These are phyloP conservation scores for Drosophila antonietae DNA, from an alignment of 2,888 invertebrate species.

Conservation along the genomic window DNA sequence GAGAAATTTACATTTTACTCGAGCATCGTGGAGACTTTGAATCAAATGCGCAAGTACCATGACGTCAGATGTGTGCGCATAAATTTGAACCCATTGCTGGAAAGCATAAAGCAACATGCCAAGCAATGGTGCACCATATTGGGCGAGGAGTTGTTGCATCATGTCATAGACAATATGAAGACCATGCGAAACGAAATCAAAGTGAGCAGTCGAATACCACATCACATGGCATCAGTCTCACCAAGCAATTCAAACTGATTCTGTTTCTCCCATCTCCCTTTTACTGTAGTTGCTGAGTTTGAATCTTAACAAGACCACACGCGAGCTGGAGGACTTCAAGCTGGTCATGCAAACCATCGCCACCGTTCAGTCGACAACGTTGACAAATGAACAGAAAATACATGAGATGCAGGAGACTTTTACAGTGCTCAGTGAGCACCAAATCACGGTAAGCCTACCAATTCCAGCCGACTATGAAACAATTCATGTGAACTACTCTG, in stretches of 20 bases:
- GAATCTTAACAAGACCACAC: slow-evolving; percentile 91
- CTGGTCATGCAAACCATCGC: slow-evolving; percentile 93
- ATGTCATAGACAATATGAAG: slow-evolving; percentile 89
- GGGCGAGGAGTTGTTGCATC: slow-evolving; percentile 88
- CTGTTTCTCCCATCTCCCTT: slow-evolving; percentile 7
- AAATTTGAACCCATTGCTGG: slow-evolving; percentile 89
- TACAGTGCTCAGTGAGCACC: slow-evolving; percentile 89
- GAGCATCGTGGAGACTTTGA: slow-evolving; percentile 89
- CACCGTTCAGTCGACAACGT: slow-evolving; percentile 89
- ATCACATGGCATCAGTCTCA: neutral
- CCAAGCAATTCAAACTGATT: neutral
- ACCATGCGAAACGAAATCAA: slow-evolving; percentile 89
- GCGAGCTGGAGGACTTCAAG: slow-evolving; percentile 92
- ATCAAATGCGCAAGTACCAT: slow-evolving; percentile 86
- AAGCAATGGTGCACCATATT: slow-evolving; percentile 91
- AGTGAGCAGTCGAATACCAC: slow-evolving; percentile 84
- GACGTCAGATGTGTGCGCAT: slow-evolving; percentile 90
- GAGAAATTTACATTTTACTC: slow-evolving; percentile 94
- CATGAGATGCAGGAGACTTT: slow-evolving; percentile 91
- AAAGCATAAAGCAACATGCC: slow-evolving; percentile 90
- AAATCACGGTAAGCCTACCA: slow-evolving; percentile 86
- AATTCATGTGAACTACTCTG: neutral
- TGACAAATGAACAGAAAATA: slow-evolving; percentile 91
- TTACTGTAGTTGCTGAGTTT: slow-evolving; percentile 85
- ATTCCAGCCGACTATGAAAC: neutral